phyloP scores from a whole-genome alignment of 2,797 vertebrate species.

The Otolemur crassicaudatus region DNA sequence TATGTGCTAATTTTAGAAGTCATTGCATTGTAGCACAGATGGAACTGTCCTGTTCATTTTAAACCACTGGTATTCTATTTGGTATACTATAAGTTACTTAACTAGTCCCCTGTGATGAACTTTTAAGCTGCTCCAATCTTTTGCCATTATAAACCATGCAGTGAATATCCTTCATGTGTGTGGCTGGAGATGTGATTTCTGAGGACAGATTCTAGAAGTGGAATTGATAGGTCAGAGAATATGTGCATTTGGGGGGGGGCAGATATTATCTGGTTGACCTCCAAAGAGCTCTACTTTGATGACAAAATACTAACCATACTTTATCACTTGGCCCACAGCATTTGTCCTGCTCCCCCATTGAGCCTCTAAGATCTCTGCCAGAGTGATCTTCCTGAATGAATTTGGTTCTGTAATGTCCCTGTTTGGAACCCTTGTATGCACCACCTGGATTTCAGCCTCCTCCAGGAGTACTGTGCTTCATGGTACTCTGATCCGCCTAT shows the following conservation, averaged over 20 bases:
- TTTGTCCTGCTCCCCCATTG: neutral
- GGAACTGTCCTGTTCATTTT: neutral
- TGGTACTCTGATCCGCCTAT: neutral
- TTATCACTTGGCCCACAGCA: neutral
- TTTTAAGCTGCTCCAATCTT: neutral
- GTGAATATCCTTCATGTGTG: neutral
- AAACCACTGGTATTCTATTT: neutral
- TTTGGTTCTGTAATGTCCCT: neutral
- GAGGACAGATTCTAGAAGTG: conserved; percentile 47
- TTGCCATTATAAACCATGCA: neutral
- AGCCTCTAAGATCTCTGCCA: conserved; percentile 17
- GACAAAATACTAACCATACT: conserved; percentile 22
- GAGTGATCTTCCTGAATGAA: conserved; percentile 23
- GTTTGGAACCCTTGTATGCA: neutral
- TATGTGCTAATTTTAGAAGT: conserved; percentile 6
- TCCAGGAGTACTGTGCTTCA: neutral
- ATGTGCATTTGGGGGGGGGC: neutral
- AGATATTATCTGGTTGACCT: neutral
- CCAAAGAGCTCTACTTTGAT: neutral
- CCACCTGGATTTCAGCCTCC: neutral
- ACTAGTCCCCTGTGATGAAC: neutral
- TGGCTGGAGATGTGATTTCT: conserved; percentile 28
- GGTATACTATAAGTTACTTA: neutral
- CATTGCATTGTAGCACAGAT: neutral
- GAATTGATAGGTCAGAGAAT: conserved; percentile 22